phyloP scores from a whole-genome alignment of 2,888 invertebrate genomes.

The Hydrotaea diabolus region DNA sequence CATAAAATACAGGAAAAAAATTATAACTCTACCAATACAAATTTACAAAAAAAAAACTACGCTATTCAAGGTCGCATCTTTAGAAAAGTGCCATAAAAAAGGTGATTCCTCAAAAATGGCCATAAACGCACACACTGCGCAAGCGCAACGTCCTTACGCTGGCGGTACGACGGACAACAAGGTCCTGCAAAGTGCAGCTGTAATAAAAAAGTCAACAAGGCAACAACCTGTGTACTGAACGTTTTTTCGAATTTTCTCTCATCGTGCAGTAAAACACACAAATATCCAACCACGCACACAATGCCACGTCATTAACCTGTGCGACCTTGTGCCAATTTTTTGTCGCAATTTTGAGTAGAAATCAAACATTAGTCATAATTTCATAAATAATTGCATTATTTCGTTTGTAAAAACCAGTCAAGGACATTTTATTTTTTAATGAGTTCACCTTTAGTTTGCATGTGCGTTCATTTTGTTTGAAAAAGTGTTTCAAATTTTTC shows the following conservation, averaged over 20 bases:
- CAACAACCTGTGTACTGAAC: slow-evolving; percentile 45
- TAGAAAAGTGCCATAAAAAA: slow-evolving; percentile 46
- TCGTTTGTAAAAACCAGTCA: slow-evolving; percentile 39
- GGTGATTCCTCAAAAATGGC: slow-evolving; percentile 30
- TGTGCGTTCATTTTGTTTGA: slow-evolving; percentile 26
- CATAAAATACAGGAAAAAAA: slow-evolving; percentile 30
- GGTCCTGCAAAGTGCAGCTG: slow-evolving; percentile 44
- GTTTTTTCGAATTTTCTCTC: slow-evolving; percentile 28
- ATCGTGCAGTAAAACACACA: too few species aligned
- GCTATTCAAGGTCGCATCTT: slow-evolving; percentile 48
- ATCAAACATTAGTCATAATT: slow-evolving; percentile 47
- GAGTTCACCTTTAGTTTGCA: slow-evolving; percentile 20
- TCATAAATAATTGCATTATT: slow-evolving; percentile 40
- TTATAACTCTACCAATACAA: slow-evolving; percentile 20
- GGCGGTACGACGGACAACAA: background rate
- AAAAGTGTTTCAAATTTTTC: background rate
- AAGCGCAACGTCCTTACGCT: background rate
- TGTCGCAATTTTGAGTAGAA: background rate
- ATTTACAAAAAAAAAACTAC: background rate
- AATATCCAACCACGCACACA: slow-evolving; percentile 23
- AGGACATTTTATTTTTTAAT: slow-evolving; percentile 47
- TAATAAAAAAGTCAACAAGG: background rate
- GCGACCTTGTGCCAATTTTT: slow-evolving; percentile 55
- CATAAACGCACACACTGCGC: slow-evolving; percentile 17
- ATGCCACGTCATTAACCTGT: slow-evolving; percentile 17